Evolutionary conservation across 2,888 invertebrate genomes (phyloP).

Genomic region (Tricholauxania praeusta): DNA sequence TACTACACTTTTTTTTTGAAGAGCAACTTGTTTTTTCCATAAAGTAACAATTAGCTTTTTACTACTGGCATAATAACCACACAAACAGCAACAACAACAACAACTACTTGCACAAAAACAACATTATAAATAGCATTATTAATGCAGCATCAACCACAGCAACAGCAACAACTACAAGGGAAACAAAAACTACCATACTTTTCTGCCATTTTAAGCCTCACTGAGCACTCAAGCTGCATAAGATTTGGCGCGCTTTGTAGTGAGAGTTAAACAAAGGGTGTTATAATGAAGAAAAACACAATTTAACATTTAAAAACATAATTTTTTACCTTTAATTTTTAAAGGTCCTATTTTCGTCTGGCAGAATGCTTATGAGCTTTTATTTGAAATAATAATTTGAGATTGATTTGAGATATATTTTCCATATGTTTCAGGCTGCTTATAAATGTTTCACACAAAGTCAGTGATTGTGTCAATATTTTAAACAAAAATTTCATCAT

Average conservation of each 20-base stretch:
- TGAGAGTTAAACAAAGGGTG: neutral
- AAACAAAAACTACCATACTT: constrained; percentile 4
- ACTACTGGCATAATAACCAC: neutral
- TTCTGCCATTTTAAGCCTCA: constrained; percentile 22
- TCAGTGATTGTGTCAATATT: no score
- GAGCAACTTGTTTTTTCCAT: neutral
- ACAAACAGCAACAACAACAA: neutral
- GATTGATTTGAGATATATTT: no score
- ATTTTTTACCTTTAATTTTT: neutral
- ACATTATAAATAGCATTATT: constrained; percentile 1
- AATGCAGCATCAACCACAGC: neutral
- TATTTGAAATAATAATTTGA: no score
- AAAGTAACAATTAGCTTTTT: neutral
- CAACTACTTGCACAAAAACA: neutral
- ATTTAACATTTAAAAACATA: neutral
- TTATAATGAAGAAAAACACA: neutral
- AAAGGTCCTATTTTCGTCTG: neutral
- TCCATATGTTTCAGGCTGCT: no score
- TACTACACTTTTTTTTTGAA: neutral
- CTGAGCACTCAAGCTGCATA: constrained; percentile 34
- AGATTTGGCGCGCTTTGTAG: constrained; percentile 15
- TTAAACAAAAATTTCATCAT: no score
- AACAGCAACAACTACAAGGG: constrained; percentile 16
- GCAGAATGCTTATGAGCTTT: no score
- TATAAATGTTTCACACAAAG: no score